Evolutionary conservation across 1,140 invertebrate species (phyloP), one percentile per base, ranked within the genome.

Genomic region (Ceratosolen fusciceps): DNA sequence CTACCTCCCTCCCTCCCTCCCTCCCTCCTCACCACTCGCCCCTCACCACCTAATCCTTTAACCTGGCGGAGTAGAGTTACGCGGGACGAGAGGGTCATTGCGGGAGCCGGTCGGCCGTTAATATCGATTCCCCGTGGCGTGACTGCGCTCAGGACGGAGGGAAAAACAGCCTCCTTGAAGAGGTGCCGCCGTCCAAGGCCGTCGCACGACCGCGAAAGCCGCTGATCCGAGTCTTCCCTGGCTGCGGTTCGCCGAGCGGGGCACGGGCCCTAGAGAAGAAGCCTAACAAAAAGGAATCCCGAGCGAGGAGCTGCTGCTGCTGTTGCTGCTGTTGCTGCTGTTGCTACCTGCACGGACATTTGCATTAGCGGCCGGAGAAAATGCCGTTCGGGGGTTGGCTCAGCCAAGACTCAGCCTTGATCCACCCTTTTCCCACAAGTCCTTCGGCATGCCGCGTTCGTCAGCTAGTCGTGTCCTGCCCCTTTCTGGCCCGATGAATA

Each of bases 111-210:
- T 73, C 31, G 49, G 71, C 67, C 62, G 72, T 74, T 74, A 80
- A 80, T 71, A 80, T 80, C 67, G 73, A 80, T 80, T 75, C 58
- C 24, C 54, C 37, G 54, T 60, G 26, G 58, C 54, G 73, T 9
- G 39, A 39, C 7, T 26, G 9, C 2, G 21, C 3, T 1, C n/a
- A 1, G 29, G n/a, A n/a, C n/a, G 21, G 21, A 52, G n/a, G 71
- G 31, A 24, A 47, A 74, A 65, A 52, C 60, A 47, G 39, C 39
- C 24, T 47, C 34, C 31, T 34, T 9, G 2, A 14, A 49, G 16
- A 19, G n/a, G 14, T 21, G 10, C 34, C 29, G 31, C n/a, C 49
- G 31, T 65, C 60, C 19, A 31, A 7, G n/a, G 2, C n/a, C 10
- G 5, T 29, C 29, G 29, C 29, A 12, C 24, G 1, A 10, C 29